Base-by-base conservation (phyloP, 2,113 vertebrate species). In the Rhodinocichla rosea region DNA sequence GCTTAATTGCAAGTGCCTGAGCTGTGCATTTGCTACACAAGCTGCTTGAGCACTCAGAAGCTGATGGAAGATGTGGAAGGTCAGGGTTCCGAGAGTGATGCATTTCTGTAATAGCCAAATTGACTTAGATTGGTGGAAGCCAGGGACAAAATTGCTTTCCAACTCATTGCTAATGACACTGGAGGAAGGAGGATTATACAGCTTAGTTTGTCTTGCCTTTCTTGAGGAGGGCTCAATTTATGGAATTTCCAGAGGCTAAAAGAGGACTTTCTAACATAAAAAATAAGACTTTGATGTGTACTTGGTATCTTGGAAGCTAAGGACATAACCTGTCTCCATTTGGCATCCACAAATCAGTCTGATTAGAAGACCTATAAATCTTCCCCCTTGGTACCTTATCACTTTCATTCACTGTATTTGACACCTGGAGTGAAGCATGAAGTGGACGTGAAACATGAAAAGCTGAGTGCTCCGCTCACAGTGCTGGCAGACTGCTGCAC, bases 381-480 rank as follows among this genome's bases (percentile, higher is more conserved):
- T 14, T 15, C 28, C 73, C 45, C 55, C n/a, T 33, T 40, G 73
- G 35, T 47, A 80, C 22, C 57, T 67, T 65, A 19, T 44, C 40
- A 10, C 28, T 74, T 81, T 65, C 19, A 30, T 44, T 80, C 42
- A 37, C 45, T 0, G 0, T 11, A 32, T 40, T 53, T 45, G 44
- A 44, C 20, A 64, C 30, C 39, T 89, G 0, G 0, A 24, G 44
- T 24, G n/a, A 68, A 83, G 13, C 15, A 55, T n/a, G 13, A 67
- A 33, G 32, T 18, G 57, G 27, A 39, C 52, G 50, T 28, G 71
- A 49, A 70, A 5, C 1, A 64, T 6, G 49, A 53, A 77, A 64
- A 45, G 0, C 53, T 6, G 6, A 81, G 45, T 2, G 1, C 27
- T 21, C 67, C 0, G 1, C 33, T 55, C 57, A 45, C 39, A 83